Base-by-base conservation (phyloP, 2,797 vertebrate species). In the Coluber constrictor region DNA sequence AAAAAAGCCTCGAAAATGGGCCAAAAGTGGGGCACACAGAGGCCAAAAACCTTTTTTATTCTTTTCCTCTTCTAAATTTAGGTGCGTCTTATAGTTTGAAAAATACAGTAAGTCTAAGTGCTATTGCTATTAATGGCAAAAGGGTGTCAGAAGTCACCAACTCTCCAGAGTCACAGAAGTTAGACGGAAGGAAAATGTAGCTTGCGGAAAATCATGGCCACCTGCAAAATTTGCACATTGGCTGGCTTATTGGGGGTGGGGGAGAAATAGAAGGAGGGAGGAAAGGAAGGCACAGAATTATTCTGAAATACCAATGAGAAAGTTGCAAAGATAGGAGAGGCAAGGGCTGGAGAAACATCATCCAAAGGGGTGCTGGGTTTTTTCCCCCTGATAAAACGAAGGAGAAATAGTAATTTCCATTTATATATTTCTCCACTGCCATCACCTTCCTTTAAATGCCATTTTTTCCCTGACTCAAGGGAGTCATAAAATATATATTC, bases 131-230 rank as follows among this genome's bases (percentile, higher is more conserved):
- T 96, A 96, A 91, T 95, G 95, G 74, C 94, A 96, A 96, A 96
- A 95, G 90, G 94, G 95, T 96, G 95, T 91, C 93, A 96, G 96
- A 96, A 97, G 92, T 93, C 95, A 95, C 89, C 94, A 51, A 51
- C 97, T 93, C 95, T 97, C 95, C 94, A 96, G 95, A 96, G 96
- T n/a, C n/a, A n/a, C n/a, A n/a, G n/a, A n/a, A n/a, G n/a, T 97
- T 97, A 91, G 92, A 90, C 93, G 93, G 95, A 97, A 96, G 95
- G 95, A 96, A 97, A 96, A 96, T 92, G 86, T 92, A 0, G 0
- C 92, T 94, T 92, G 93, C 93, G 94, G 95, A 97, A 95, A 94
- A 95, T 87, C 27, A 59, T 89, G 16, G 32, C 94, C 96, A 97
- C 97, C 96, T 97, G 95, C 95, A 97, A 97, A 95, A 90, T 94